Conservation (phyloP, 2,113 vertebrate species). For the Desmodus rotundus region DNA sequence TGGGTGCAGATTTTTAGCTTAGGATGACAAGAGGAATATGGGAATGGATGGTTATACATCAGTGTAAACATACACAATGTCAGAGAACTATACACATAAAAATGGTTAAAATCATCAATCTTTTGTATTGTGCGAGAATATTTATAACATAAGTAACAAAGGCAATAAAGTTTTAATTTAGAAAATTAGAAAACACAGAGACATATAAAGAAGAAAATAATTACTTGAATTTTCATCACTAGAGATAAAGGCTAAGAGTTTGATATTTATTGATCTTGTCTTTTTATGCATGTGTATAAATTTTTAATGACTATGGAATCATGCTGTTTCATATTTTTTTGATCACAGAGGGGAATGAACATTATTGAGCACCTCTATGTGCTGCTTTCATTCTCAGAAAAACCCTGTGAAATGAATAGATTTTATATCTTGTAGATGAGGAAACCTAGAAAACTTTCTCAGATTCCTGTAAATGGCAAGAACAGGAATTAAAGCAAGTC, state of each 20-base stretch:
- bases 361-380: background rate
- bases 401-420: background rate
- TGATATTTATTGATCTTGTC: background rate
- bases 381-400: background rate
- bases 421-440: background rate
- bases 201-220: background rate
- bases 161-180: conserved; percentile 2
- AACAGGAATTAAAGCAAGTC: background rate
- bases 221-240: background rate
- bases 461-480: background rate
- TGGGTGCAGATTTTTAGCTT: background rate
- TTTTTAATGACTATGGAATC: background rate
- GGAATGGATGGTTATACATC: background rate
- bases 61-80: background rate
- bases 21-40: background rate
- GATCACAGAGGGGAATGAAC: background rate
- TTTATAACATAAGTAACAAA: too few relatives aligned
- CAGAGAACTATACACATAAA: background rate
- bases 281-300: background rate
- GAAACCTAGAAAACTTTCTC: background rate
- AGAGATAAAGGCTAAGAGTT: background rate
- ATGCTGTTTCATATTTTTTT: background rate
- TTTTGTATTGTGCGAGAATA: too few relatives aligned
- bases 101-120: background rate
- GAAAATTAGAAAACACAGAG: background rate